These are phyloP conservation scores for Gymnoscopelus braueri DNA, from an alignment of 2,797 vertebrate species.

Conservation along the genomic window DNA sequence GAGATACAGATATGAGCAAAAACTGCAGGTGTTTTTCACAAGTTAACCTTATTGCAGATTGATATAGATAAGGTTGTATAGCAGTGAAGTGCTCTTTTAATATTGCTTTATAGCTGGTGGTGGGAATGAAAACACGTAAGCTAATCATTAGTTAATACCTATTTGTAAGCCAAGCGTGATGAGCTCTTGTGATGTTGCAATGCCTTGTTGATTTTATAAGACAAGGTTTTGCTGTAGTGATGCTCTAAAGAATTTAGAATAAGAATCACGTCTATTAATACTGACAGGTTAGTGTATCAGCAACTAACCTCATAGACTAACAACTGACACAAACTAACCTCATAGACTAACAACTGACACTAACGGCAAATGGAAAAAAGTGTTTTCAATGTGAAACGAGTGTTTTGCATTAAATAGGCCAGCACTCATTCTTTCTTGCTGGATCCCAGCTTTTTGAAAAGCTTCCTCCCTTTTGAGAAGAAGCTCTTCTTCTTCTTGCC, in stretches of 20 bases:
- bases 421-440: conserved; percentile 86
- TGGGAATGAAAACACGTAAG: conserved; percentile 30
- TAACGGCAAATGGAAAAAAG: conserved; percentile 60
- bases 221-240: conserved; percentile 35
- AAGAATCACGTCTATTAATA: conserved; percentile 46
- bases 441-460: conserved; percentile 91
- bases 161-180: conserved; percentile 17
- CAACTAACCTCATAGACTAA: conserved; percentile 31
- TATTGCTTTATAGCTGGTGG: conserved; percentile 21
- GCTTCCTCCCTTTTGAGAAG: conserved; percentile 92
- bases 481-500: conserved; percentile 89
- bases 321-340: conserved; percentile 11
- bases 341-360: conserved; percentile 25
- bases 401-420: conserved; percentile 11
- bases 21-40: background rate
- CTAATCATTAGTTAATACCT: conserved; percentile 27
- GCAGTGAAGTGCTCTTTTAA: no score
- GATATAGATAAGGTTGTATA: background rate
- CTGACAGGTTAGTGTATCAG: conserved; percentile 36
- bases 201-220: conserved; percentile 22
- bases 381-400: conserved; percentile 60
- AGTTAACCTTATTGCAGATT: conserved; percentile 8
- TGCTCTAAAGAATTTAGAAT: conserved; percentile 39
- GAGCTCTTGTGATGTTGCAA: conserved; percentile 41
- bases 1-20: no score